Evolutionary conservation across 2,797 vertebrate species (phyloP), one percentile per base, ranked within the genome.

Genomic region (Setipinna tenuifilis): DNA sequence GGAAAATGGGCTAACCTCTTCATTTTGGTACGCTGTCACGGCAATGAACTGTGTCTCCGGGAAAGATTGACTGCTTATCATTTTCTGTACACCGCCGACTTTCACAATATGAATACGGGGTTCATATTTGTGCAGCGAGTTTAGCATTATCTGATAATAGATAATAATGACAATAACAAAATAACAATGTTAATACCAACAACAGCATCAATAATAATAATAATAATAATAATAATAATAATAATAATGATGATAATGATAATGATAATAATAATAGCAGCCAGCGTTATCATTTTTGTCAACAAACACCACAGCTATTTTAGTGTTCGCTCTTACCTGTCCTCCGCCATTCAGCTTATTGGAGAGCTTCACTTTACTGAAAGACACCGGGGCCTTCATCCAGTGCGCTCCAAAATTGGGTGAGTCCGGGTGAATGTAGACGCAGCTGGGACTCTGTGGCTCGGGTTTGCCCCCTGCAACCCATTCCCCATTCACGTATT

Each of bases 401-500:
- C 96, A 96, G 88, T 96, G 96, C 54, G 96, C 96, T 0, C 96
- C 96, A 83, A 96, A 96, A 91, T 96, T 96, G 0, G 96, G 96
- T 0, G 96, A 96, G 91, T 96, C 95, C n/a, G 96, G 96, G 83
- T 96, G 96, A 90, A 96, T 96, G 92, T 96, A 96, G 14, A 96
- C 96, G 87, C 96, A 96, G 91, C 95, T 96, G n/a, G 95, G 96
- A 89, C 95, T 96, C 87, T 96, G 96, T 0, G 96, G 96, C 85
- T 96, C 96, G 10, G 96, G 96, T 80, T 96, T 96, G 0, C 96
- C 96, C 0, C 96, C 96, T 0, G 96, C 95, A 0, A 96, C 95
- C 96, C 96, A 96, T 88, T 96, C 96, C n/a, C 96, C 96, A 84
- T 96, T 96, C 83, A 96, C 96, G 84, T 96, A 96, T 31, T 96